A percentile compares a stretch with the other conserved stretches of the same genome.
These are phyloP conservation scores for Lordiphosa fenestrarum DNA, from an alignment of 2,888 invertebrate species.

Conservation along the genomic window DNA sequence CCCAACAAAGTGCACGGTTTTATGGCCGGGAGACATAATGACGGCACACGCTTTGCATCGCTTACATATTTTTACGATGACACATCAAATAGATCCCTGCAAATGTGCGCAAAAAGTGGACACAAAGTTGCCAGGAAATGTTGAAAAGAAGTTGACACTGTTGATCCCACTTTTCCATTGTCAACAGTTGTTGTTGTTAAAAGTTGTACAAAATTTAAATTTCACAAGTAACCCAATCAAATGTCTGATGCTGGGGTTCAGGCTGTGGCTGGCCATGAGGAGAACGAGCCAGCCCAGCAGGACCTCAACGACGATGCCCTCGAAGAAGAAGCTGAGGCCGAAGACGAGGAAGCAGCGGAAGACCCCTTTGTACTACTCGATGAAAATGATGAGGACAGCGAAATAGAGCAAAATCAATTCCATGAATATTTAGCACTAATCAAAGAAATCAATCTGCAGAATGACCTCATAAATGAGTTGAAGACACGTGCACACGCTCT, in stretches of 20 bases:
- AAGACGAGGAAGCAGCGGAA: constrained; percentile 18
- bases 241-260: constrained; percentile 18
- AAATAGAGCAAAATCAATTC: constrained; percentile 27
- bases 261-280: not conserved
- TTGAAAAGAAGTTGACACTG: too few species aligned
- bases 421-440: constrained; percentile 59
- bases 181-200: not conserved
- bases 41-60: constrained; percentile 2
- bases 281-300: not conserved
- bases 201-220: not conserved
- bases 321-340: constrained; percentile 1
- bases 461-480: constrained; percentile 51
- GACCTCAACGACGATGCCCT: not conserved
- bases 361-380: constrained; percentile 28
- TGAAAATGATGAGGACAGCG: constrained; percentile 16
- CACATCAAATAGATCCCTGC: not conserved
- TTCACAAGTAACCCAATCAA: constrained; percentile 6
- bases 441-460: constrained; percentile 65
- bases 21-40: constrained; percentile 2
- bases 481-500: constrained; percentile 43
- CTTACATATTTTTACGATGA: not conserved
- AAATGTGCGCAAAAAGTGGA: not conserved
- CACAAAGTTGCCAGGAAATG: constrained; percentile 1
- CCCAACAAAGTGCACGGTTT: constrained; percentile 1
- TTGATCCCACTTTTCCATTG: not conserved